Conservation (phyloP, 2,113 vertebrate species). For the Ophthalmolycus amberensis region DNA sequence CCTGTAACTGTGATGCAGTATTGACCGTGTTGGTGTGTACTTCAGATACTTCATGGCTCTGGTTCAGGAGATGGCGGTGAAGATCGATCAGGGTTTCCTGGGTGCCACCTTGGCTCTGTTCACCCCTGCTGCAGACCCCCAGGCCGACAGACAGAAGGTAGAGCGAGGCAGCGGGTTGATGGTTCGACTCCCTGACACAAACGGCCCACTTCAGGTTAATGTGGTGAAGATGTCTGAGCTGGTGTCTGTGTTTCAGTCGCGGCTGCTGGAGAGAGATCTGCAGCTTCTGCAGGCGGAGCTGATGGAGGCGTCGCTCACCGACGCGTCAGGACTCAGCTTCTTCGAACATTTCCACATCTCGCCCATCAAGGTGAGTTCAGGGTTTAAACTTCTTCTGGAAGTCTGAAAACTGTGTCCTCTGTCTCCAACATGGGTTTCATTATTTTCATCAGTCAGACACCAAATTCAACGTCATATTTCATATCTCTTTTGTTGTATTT, state of each 20-base stretch:
- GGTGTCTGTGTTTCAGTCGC: conserved; percentile 77
- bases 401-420: too few relatives aligned
- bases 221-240: neutral
- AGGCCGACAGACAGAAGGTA: conserved; percentile 88
- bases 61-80: conserved; percentile 98
- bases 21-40: neutral
- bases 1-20: too few relatives aligned
- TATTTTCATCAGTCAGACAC: too few relatives aligned
- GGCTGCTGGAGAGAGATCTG: conserved; percentile 89
- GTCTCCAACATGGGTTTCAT: too few relatives aligned
- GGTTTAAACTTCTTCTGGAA: neutral
- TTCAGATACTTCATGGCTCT: conserved; percentile 98
- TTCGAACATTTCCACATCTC: conserved; percentile 98
- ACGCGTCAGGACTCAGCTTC: conserved; percentile 91
- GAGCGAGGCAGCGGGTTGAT: neutral
- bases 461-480: too few relatives aligned
- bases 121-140: conserved; percentile 84
- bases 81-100: conserved; percentile 95
- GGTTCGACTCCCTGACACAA: rapidly evolving
- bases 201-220: neutral
- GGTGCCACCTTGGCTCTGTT: conserved; percentile 87
- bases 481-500: too few relatives aligned
- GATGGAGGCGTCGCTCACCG: conserved; percentile 89
- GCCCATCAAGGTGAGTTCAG: conserved; percentile 89
- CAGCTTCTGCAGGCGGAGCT: conserved; percentile 88